Conservation (phyloP, 2,113 vertebrate species). For the Willisornis vidua region DNA sequence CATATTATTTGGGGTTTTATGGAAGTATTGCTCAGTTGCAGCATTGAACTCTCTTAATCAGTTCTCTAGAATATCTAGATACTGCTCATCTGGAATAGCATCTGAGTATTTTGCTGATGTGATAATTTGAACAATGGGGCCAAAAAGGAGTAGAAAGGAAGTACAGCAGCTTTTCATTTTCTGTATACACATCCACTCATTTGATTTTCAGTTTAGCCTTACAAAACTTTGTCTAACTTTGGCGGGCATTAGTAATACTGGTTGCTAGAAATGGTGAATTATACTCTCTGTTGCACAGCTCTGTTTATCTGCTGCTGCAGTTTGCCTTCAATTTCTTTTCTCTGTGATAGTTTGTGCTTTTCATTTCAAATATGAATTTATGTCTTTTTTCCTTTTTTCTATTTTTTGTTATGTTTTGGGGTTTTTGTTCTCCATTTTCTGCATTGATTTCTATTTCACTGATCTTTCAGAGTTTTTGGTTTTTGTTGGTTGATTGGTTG, state of each 20-base stretch:
- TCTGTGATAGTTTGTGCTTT: background rate
- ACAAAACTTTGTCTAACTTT: background rate
- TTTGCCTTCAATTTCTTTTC: background rate
- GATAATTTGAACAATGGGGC: fast-evolving
- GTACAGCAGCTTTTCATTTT: background rate
- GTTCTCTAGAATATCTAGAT: background rate
- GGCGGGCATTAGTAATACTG: background rate
- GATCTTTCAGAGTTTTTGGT: background rate
- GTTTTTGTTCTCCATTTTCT: background rate
- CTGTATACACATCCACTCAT: background rate
- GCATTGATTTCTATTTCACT: background rate
- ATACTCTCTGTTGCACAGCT: background rate
- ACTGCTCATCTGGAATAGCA: background rate
- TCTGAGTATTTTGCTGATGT: background rate
- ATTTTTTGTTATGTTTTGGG: too few species aligned
- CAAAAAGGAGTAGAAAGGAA: background rate
- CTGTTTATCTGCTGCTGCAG: background rate
- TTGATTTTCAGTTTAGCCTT: background rate
- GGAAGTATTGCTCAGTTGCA: background rate
- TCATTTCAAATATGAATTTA: background rate
- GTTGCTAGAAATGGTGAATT: background rate
- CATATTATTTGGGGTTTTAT: background rate
- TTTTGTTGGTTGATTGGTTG: background rate
- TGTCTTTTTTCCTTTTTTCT: too few species aligned
- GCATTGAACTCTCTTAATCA: background rate